Base-by-base conservation (phyloP, 2,113 vertebrate genomes). In the Rhipidura dahli region DNA sequence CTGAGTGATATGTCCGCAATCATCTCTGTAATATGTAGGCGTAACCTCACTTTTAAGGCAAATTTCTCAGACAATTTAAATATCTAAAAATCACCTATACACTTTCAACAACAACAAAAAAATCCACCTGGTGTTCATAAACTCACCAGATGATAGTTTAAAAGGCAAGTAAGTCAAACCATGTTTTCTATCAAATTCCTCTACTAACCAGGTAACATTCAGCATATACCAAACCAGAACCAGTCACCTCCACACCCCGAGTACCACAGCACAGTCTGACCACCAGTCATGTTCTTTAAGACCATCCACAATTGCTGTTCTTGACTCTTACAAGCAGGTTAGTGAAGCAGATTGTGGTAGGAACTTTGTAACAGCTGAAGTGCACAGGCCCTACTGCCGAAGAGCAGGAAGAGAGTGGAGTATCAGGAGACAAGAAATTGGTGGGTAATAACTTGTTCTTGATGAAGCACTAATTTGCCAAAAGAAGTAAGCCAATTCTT, bases 321-420 rank as follows among this genome's bases (percentile, higher is more conserved):
- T 4, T 17, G 21, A 47, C 40, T 47, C 30, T 8, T 26, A 28
- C 11, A 39, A 63, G 60, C 28, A 27, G 15, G 8, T 30, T 5
- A 40, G 24, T 2, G 20, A 71, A 80, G 35, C 33, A 85, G 33
- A 27, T 2, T 4, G 2, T 2, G 17, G 31, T 1, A 50, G 33
- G 49, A 85, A 57, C 47, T 60, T 39, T 1, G 0, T 6, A 66
- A 54, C 26, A n/a, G 44, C 35, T 26, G 24, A 42, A 63, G 21
- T 1, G 11, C 5, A 4, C 37, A 44, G 68, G 53, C 47, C 47
- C 54, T 20, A 9, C 33, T 1, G 2, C 40, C 8, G 0, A 51
- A 53, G 35, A 3, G 53, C 54, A 44, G 49, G 15, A 22, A 44
- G 22, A 24, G 27, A 54, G 17, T 7, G 8, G 13, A 28, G 30